These are phyloP conservation scores for Dasysyrphus albostriatus DNA, from an alignment of 2,888 invertebrate genomes.

Conservation along the genomic window DNA sequence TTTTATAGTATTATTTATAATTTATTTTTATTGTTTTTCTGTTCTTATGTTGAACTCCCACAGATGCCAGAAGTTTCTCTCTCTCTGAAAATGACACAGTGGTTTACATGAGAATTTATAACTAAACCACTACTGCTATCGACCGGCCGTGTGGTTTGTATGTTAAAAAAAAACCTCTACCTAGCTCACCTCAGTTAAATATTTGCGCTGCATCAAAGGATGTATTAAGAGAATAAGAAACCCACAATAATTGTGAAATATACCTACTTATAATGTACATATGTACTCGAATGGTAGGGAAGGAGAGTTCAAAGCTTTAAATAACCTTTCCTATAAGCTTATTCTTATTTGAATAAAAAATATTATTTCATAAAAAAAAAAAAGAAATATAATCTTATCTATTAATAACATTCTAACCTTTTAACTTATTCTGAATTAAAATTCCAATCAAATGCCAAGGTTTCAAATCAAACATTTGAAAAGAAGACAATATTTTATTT, in stretches of 20 bases:
- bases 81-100: background rate
- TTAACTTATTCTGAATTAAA: too few relatives aligned
- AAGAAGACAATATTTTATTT: too few relatives aligned
- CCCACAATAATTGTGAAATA: background rate
- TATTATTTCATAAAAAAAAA: too few relatives aligned
- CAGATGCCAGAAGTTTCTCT: background rate
- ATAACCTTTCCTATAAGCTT: background rate
- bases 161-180: background rate
- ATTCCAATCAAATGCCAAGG: too few relatives aligned
- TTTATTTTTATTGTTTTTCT: background rate
- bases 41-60: background rate
- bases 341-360: too few relatives aligned
- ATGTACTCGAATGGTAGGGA: background rate
- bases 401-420: too few relatives aligned
- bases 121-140: background rate
- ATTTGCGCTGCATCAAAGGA: background rate
- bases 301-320: too few relatives aligned
- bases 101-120: background rate
- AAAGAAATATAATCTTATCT: too few relatives aligned
- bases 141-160: background rate
- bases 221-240: background rate
- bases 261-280: too few relatives aligned
- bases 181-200: background rate
- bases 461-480: too few relatives aligned
- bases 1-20: background rate